Base-by-base conservation (phyloP, 2,113 vertebrate species). In the Pseudorhombus dupliciocellatus region DNA sequence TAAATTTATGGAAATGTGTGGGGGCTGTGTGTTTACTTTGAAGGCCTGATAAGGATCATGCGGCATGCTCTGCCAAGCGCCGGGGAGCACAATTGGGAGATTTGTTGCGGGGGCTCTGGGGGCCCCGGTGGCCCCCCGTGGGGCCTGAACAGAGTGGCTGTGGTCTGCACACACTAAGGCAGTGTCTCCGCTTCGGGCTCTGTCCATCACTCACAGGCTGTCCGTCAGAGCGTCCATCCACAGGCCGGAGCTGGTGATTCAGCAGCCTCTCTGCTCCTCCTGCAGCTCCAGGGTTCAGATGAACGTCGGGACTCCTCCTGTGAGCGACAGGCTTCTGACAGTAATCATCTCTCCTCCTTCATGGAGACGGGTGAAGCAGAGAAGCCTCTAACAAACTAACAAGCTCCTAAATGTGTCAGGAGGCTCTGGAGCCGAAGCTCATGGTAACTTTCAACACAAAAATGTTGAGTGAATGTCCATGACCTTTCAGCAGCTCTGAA, bases 41-140 rank as follows among this genome's bases (percentile, higher is more conserved):
- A 68, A 77, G 74, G 80, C 53, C 73, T 83, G 88, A 86, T 88
- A 77, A 83, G 79, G 63, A 86, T 89, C 85, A 86, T 81, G 81
- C 77, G 75, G 58, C 46, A 37, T 79, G 79, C 80, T 77, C 84
- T 87, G 86, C 26, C 48, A 57, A 75, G 55, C 63, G 79, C 60
- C 68, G 69, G 66, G 48, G 78, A 83, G 79, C 37, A 88, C 89
- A 90, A 90, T 90, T 78, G 80, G 72, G 82, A 84, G 87, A 90
- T 89, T 88, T 79, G 57, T 87, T 79, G 75, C 57, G 70, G 83
- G 70, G 73, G 69, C 81, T 73, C 50, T 22, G 30, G 66, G 69
- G 83, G 70, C 79, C 80, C 73, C 65, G 12, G 31, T 15, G 62
- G 59, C 77, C 81, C 83, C 81, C 80, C 11, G 52, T 25, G 60